phyloP scores from a whole-genome alignment of 2,113 vertebrate species.

The Aix galericulata region DNA sequence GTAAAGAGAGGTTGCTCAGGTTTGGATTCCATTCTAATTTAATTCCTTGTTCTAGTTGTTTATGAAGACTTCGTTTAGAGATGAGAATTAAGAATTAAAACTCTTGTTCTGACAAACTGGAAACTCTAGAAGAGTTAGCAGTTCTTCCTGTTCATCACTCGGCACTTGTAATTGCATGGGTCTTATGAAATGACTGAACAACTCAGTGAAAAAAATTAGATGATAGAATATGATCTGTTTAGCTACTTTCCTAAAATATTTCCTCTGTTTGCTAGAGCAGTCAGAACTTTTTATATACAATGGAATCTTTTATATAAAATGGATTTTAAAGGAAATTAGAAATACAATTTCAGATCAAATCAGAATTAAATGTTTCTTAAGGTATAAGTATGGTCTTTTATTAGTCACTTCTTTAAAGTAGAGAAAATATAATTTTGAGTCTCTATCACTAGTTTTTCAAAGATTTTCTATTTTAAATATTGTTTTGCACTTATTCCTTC shows the following conservation, averaged over 20 bases:
- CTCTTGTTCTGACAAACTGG: neutral
- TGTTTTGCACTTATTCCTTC: neutral
- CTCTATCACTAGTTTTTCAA: neutral
- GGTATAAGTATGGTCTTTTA: neutral
- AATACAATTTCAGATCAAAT: neutral
- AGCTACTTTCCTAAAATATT: neutral
- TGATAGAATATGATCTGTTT: neutral
- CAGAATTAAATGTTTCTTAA: neutral
- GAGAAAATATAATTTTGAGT: neutral
- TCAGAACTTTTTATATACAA: neutral
- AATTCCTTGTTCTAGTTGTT: neutral
- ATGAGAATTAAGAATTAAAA: neutral
- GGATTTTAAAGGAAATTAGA: neutral
- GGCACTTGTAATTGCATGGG: neutral
- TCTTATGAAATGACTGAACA: neutral
- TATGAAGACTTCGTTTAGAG: neutral
- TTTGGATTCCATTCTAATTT: neutral
- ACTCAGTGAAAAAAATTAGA: neutral
- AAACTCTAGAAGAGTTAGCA: neutral
- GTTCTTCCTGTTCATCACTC: neutral
- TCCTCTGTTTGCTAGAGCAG: neutral
- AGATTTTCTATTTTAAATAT: constrained; percentile 30
- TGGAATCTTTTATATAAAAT: no score
- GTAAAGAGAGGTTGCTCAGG: neutral
- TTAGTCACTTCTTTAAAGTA: neutral